A percentile compares a stretch with the other conserved stretches of the same genome.
Conservation (phyloP, 2,113 vertebrate genomes). For the Lepus europaeus region DNA sequence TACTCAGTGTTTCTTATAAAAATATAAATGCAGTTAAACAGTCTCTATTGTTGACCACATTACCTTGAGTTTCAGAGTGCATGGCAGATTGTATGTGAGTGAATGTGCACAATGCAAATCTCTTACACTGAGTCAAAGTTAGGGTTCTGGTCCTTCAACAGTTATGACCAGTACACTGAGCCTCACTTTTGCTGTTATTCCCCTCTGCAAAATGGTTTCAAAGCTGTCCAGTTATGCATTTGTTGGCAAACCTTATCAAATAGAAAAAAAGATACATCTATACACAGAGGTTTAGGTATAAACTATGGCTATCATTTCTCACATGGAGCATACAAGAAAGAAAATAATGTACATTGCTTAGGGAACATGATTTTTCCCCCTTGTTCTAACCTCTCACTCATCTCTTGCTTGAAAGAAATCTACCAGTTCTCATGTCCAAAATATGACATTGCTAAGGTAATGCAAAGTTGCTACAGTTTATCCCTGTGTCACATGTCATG, state of each 20-base stretch:
- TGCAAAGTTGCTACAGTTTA: not conserved
- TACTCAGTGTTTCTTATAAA: constrained; percentile 2
- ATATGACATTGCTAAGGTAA: not conserved
- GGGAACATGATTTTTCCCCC: not conserved
- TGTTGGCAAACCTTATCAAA: not conserved
- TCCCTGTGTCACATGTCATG: not conserved
- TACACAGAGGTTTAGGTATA: not conserved
- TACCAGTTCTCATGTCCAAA: not conserved
- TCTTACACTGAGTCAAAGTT: not conserved
- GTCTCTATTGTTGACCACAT: not conserved
- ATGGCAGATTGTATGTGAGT: not conserved
- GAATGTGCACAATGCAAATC: not conserved
- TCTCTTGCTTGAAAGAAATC: not conserved
- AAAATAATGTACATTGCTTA: not conserved
- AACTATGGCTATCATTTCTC: not conserved
- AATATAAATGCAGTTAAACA: not conserved
- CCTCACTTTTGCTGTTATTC: not conserved
- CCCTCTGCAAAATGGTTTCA: not conserved
- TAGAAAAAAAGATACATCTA: constrained; percentile 29
- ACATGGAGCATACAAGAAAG: not conserved
- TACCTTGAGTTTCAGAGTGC: not conserved
- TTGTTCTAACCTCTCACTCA: not conserved
- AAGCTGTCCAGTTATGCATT: not conserved
- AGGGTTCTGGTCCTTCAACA: not conserved
- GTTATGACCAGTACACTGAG: not conserved